Evolutionary conservation across 2,113 vertebrate species (phyloP), one percentile per base, ranked within the genome.

Genomic region (Hystrix cristata): DNA sequence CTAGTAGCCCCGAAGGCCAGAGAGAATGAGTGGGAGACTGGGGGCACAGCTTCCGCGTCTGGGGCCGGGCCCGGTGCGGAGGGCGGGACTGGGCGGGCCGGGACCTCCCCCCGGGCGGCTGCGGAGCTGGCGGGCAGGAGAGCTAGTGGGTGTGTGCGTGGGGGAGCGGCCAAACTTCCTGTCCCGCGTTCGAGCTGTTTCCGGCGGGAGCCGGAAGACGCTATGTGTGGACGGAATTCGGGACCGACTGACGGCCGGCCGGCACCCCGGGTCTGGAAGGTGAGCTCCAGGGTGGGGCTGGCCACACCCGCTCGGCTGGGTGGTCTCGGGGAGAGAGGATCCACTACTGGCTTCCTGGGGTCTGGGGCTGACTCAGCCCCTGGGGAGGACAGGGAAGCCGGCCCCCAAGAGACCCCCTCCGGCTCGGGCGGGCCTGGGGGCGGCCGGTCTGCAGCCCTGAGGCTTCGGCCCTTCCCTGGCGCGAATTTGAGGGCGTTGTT

Each of bases 151-250:
- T n/a, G 74, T 84, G 97, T 25, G 95, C 7, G 91, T 15, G 96
- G 51, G 91, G 84, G 85, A 46, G 78, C 46, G 74, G 93, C 90
- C 93, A 96, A 96, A 95, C 97, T 98, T 98, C 98, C 98, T 98
- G 98, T 98, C 97, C 97, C 98, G 97, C 97, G 92, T 87, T 93
- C 7, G 80, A 16, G 92, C 96, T 78, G 96, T 94, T 98, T 98
- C 97, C 97, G 98, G 98, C 95, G 57, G 87, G 96, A 96, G 97
- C 97, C 98, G 98, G 98, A 98, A 98, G 98, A 96, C 74, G 93
- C 95, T 31, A 74, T 53, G 62, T 97, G 97, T 95, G 98, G 97
- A 94, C 97, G 95, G 96, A 96, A 94, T 96, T 81, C 46, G 90
- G 87, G 53, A 90, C 95, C 48, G 82, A 89, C 38, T 23, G 96